Percentiles rank a stretch among this genome's conserved stretches.
Conservation (phyloP, 1,140 invertebrate species). For the Dermatophagoides farinae region DNA sequence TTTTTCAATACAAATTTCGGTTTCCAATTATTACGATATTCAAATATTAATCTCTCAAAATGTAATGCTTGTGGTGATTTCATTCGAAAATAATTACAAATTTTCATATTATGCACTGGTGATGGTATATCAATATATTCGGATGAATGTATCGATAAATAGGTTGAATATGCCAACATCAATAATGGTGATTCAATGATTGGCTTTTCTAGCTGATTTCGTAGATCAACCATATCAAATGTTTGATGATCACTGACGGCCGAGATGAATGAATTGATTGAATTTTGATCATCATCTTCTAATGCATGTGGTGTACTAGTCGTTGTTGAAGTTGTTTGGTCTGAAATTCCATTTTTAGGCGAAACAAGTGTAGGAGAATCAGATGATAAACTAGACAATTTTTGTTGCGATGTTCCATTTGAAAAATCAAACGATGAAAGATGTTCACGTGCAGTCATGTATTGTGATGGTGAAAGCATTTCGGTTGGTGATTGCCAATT, state of each 20-base stretch:
- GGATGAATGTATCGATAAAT: slow-evolving; percentile 50
- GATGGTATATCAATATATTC: slow-evolving; percentile 26
- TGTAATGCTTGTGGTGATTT: background rate
- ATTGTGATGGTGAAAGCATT: background rate
- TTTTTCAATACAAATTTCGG: slow-evolving; percentile 41
- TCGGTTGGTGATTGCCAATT: background rate
- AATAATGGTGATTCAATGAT: slow-evolving; percentile 70
- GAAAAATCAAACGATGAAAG: background rate
- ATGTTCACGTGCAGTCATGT: background rate
- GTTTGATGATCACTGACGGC: slow-evolving; percentile 83
- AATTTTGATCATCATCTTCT: slow-evolving; percentile 15
- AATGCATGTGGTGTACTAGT: background rate
- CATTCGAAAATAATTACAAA: slow-evolving; percentile 10
- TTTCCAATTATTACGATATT: slow-evolving; percentile 25
- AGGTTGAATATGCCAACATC: slow-evolving; percentile 81
- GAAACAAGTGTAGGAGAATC: slow-evolving; percentile 6
- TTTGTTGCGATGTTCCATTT: background rate
- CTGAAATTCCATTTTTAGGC: background rate
- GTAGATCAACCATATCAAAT: slow-evolving; percentile 71
- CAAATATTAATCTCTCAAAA: slow-evolving; percentile 5
- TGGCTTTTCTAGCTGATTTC: slow-evolving; percentile 82
- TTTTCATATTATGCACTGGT: slow-evolving; percentile 12
- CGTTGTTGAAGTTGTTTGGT: background rate
- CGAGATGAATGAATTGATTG: slow-evolving; percentile 55
- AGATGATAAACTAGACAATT: background rate